phyloP scores from a whole-genome alignment of 2,797 vertebrate species.

The Vireo griseus region DNA sequence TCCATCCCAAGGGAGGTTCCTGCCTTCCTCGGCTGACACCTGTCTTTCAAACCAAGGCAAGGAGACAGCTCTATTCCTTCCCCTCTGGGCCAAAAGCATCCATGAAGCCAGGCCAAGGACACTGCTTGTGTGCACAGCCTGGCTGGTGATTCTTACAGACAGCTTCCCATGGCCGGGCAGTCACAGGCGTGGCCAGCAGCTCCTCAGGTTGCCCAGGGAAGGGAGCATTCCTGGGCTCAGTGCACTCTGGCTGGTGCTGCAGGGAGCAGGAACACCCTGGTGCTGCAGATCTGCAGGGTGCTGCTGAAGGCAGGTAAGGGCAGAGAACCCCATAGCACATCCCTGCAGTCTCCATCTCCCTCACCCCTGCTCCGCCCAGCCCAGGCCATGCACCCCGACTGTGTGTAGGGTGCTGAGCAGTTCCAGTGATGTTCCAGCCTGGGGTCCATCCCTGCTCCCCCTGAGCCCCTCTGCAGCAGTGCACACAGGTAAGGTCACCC shows the following conservation, averaged over 20 bases:
- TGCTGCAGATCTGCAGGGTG: not conserved
- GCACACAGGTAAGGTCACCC: not conserved
- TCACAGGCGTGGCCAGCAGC: not conserved
- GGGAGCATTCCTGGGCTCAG: not conserved
- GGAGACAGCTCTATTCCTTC: not conserved
- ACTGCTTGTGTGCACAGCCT: accelerated
- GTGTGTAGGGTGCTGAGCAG: not conserved
- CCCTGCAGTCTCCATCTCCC: not conserved
- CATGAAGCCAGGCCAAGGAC: not conserved
- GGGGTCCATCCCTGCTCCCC: not conserved
- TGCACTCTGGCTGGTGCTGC: accelerated
- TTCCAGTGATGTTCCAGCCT: not conserved
- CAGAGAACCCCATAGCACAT: accelerated
- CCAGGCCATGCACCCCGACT: not conserved
- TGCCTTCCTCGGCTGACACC: not conserved
- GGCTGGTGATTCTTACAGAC: not conserved
- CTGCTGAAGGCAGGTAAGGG: not conserved
- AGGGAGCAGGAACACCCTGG: accelerated
- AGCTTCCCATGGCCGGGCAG: not conserved
- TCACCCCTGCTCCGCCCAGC: not conserved
- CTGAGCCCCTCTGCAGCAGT: not conserved
- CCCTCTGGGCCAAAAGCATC: not conserved
- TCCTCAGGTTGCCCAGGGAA: not conserved
- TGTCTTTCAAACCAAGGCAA: not conserved
- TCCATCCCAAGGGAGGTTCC: not conserved